phyloP scores from a whole-genome alignment of 2,113 vertebrate species.

The Strix uralensis region DNA sequence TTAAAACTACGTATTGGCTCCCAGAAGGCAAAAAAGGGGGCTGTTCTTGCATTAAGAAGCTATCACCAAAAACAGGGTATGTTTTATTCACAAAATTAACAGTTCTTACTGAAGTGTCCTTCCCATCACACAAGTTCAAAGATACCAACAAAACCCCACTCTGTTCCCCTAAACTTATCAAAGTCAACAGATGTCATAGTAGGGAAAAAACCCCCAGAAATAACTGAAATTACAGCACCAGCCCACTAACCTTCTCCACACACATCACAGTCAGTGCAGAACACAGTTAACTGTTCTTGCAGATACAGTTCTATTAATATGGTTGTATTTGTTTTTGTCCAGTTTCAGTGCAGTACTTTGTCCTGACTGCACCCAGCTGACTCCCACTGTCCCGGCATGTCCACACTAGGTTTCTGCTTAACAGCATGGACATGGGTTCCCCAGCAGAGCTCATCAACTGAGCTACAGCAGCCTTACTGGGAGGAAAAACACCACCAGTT shows the following conservation, averaged over 20 bases:
- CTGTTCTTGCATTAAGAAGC: background rate
- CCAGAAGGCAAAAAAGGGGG: background rate
- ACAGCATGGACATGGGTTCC: background rate
- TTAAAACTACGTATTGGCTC: background rate
- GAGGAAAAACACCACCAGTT: background rate
- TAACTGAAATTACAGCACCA: background rate
- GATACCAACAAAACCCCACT: background rate
- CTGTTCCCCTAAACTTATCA: background rate
- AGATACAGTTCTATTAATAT: no score
- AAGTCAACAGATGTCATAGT: background rate
- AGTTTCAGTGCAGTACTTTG: background rate
- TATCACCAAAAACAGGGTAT: background rate
- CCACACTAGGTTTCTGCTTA: background rate
- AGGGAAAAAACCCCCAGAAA: background rate
- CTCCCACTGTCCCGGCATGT: fast-evolving
- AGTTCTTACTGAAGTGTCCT: background rate
- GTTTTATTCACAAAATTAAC: background rate
- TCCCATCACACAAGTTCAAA: background rate
- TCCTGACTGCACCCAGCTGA: background rate
- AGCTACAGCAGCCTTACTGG: background rate
- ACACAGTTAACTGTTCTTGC: background rate
- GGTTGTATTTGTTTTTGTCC: background rate
- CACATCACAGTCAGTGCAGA: background rate
- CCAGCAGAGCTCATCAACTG: background rate
- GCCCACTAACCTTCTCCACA: background rate